Evolutionary conservation across 2,797 vertebrate genomes (phyloP).

Genomic region (Loriculus beryllinus): DNA sequence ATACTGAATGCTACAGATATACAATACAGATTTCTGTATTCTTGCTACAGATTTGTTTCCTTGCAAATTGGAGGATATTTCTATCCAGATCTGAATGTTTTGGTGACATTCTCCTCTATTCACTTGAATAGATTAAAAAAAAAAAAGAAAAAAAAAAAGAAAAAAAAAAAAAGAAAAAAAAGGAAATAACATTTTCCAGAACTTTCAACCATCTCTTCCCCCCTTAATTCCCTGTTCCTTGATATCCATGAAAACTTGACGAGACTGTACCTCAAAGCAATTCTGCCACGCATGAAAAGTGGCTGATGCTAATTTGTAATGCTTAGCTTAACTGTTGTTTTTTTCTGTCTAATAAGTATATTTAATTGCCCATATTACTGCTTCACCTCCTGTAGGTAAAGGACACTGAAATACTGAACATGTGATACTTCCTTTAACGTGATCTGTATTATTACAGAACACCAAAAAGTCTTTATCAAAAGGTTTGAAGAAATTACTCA

Average conservation of each 20-base stretch:
- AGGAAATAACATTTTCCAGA: background rate
- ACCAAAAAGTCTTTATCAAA: background rate
- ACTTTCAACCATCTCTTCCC: background rate
- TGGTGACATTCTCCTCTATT: constrained; percentile 21
- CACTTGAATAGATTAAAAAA: background rate
- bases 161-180: background rate
- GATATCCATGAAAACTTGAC: background rate
- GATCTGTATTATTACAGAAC: background rate
- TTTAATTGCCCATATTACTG: background rate
- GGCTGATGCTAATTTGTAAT: background rate
- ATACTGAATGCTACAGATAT: background rate
- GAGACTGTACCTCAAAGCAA: background rate
- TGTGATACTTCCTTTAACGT: background rate
- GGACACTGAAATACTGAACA: background rate
- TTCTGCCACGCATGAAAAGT: background rate
- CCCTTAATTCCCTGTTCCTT: background rate
- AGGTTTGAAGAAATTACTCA: background rate
- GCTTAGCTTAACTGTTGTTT: background rate
- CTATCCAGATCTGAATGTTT: constrained; percentile 19
- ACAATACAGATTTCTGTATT: constrained; percentile 13
- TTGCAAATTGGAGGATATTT: constrained; percentile 8
- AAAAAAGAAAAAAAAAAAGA: background rate
- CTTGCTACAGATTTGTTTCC: constrained; percentile 35
- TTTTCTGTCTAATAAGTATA: background rate
- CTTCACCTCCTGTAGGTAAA: background rate